Base-by-base conservation (phyloP, 2,888 invertebrate species). In the Parnassius mnemosyne region DNA sequence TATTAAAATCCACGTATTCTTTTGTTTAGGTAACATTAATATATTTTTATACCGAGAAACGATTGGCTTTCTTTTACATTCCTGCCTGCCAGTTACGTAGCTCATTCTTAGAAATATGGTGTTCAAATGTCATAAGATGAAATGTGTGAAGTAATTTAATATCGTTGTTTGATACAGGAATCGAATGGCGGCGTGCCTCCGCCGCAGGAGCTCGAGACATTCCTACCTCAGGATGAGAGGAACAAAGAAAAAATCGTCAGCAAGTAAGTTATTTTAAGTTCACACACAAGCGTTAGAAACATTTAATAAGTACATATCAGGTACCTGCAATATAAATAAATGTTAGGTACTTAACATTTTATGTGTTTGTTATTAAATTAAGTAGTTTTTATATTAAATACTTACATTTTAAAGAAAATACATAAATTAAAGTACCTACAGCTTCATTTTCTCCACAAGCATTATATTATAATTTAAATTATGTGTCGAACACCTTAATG, bases 141-240 rank as follows among this genome's bases (percentile, higher is more conserved):
- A 47, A 43, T 12, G 5, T 42, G 42, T 3, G 9, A 12, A 44
- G 44, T 10, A 54, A 16, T n/a, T 16, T 13, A 51, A 3, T 49
- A 49, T 41, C 34, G 13, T 12, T 46, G 20, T 13, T 56, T 56
- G 20, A 11, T 16, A 13, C 72, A 91, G 90, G 92, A 92, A 75
- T 72, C 81, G 44, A 92, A 92, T 71, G 89, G 88, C 63, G 78
- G 72, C 42, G 60, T 78, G n/a, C 77, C 84, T 54, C 83, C 87
- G 58, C 92, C 94, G 56, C 95, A 96, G 71, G 96, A 96, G 85
- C 83, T 96, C 92, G 95, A 96, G 73, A 95, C 95, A n/a, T 96
- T 96, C 79, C 87, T 96, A 68, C 94, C 96, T 53, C 93, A 92
- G 72, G 94, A 95, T 75, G 95, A 95, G n/a, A 92, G 87, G 64